These are phyloP conservation scores for Nesometra sesokonis DNA, from an alignment of 35 echinoderm and acorn worm genomes.

Conservation along the genomic window DNA sequence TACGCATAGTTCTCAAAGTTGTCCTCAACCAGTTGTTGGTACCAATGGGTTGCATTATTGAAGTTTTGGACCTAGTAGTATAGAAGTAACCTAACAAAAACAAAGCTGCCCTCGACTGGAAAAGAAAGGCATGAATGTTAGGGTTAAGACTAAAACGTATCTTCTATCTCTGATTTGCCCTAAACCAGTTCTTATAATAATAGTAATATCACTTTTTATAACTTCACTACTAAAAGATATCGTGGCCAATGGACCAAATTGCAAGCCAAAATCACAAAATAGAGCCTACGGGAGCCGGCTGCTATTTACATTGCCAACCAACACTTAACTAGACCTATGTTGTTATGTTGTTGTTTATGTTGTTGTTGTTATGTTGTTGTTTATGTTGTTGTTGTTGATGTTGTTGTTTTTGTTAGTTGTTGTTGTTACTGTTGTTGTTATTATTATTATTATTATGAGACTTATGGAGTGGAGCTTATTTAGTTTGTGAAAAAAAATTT, in stretches of 20 bases:
- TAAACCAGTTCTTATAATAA: slow-evolving; percentile 63
- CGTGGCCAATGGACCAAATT: not conserved
- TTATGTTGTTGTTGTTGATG: too few species aligned
- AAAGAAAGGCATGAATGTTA: not conserved
- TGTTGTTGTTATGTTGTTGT: too few species aligned
- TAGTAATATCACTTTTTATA: not conserved
- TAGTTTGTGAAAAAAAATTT: too few species aligned
- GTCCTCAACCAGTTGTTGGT: slow-evolving; percentile 79
- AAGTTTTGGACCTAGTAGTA: slow-evolving; percentile 87
- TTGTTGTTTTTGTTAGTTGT: too few species aligned
- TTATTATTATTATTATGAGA: too few species aligned
- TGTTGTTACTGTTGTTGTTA: too few species aligned
- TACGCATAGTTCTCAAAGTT: slow-evolving; percentile 68
- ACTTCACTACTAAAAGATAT: not conserved
- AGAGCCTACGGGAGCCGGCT: too few species aligned
- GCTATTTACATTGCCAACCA: too few species aligned
- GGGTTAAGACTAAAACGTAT: slow-evolving; percentile 26
- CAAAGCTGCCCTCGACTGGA: slow-evolving; percentile 77
- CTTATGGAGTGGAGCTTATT: too few species aligned
- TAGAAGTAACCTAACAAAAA: slow-evolving; percentile 82
- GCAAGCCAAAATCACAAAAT: not conserved
- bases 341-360: too few species aligned
- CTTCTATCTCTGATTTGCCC: slow-evolving; percentile 53
- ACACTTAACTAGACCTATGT: too few species aligned
- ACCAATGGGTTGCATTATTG: slow-evolving; percentile 77